Conservation (phyloP, 2,888 invertebrate species). For the Nesidiocoris tenuis region DNA sequence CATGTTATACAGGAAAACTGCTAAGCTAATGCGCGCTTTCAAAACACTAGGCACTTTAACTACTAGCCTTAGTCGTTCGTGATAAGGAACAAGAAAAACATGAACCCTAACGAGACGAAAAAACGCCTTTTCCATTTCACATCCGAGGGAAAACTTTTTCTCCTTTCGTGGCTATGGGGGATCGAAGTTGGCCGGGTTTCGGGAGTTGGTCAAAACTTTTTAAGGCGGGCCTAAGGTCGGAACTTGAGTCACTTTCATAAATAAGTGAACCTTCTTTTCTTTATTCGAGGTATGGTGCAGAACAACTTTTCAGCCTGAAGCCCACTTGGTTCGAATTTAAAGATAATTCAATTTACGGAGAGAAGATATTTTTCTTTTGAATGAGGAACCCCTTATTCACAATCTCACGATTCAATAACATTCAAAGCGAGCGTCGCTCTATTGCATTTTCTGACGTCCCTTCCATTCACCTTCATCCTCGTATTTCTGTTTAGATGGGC, state of each 20-base stretch:
- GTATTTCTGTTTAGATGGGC: too few relatives aligned
- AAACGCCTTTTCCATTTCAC: background rate
- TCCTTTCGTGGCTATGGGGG: background rate
- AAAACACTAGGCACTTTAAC: too few relatives aligned
- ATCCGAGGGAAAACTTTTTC: background rate
- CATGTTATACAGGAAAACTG: too few relatives aligned
- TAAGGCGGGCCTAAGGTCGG: background rate
- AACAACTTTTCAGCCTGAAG: background rate
- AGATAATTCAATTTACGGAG: background rate
- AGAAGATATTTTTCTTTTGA: background rate
- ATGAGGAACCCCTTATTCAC: too few relatives aligned
- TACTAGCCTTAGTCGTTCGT: background rate
- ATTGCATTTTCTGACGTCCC: too few relatives aligned
- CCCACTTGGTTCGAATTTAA: background rate
- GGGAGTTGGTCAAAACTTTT: background rate
- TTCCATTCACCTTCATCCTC: too few relatives aligned
- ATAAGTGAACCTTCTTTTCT: background rate
- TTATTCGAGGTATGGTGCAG: background rate
- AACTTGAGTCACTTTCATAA: background rate
- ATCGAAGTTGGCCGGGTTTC: background rate
- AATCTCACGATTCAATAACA: too few relatives aligned
- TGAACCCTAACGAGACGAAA: background rate
- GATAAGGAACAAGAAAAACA: background rate
- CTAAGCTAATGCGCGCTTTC: too few relatives aligned
- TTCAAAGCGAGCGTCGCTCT: too few relatives aligned